These are phyloP conservation scores for Eurytoma adleriae DNA, from an alignment of 2,888 invertebrate genomes.

Conservation along the genomic window DNA sequence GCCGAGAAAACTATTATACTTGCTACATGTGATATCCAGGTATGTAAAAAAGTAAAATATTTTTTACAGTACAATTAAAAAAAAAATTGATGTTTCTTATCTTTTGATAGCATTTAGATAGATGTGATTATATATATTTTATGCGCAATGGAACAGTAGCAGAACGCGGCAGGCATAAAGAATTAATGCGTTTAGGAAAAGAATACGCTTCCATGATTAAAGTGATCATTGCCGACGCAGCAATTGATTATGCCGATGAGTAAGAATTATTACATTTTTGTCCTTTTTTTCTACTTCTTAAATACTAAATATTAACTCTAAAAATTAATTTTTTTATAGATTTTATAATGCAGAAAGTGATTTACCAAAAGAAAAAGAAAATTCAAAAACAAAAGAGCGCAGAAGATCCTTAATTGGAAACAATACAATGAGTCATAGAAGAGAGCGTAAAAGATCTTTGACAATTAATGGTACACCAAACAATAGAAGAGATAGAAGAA, in stretches of 20 bases:
- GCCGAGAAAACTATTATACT: conserved; percentile 79
- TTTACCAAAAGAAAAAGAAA: conserved; percentile 1
- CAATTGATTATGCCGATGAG: conserved; percentile 54
- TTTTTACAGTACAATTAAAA: not conserved
- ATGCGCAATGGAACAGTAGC: conserved; percentile 79
- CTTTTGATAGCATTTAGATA: conserved; percentile 76
- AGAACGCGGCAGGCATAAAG: conserved; percentile 78
- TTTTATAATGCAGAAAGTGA: conserved; percentile 4
- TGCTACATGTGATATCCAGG: conserved; percentile 81
- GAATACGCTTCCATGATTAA: conserved; percentile 71
- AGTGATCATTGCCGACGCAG: conserved; percentile 17
- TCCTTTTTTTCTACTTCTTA: not conserved
- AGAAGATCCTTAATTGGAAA: not conserved
- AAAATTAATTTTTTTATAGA: not conserved
- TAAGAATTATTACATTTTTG: conserved; percentile 42
- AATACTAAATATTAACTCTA: conserved; percentile 32
- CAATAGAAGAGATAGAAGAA: too few species aligned
- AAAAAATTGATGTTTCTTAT: not conserved
- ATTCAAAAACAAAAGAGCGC: not conserved
- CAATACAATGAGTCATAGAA: too few species aligned
- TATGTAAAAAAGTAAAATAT: conserved; percentile 55
- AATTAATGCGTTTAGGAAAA: conserved; percentile 74
- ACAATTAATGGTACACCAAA: too few species aligned
- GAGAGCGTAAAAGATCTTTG: too few species aligned
- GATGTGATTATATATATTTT: conserved; percentile 79